Percentiles rank a stretch among this genome's conserved stretches.
phyloP scores from a whole-genome alignment of 2,888 invertebrate genomes.

The Philereme transversata region DNA sequence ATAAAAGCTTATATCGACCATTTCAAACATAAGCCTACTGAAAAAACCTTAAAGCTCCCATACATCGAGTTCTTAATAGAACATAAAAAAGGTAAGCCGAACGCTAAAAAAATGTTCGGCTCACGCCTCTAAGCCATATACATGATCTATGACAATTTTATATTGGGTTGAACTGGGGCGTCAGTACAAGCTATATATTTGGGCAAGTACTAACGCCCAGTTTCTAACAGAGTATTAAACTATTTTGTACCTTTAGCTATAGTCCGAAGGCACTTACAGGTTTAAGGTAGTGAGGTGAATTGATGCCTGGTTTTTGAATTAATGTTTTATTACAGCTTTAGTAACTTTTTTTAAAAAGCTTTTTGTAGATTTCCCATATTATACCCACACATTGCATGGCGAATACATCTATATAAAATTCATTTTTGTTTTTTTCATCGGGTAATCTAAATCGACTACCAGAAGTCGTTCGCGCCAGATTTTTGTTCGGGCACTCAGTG shows the following conservation, averaged over 20 bases:
- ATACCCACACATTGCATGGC: too few relatives aligned
- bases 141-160: slow-evolving; percentile 51
- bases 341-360: too few relatives aligned
- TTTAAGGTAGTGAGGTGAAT: neutral
- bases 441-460: too few relatives aligned
- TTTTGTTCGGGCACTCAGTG: too few relatives aligned
- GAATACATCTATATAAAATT: too few relatives aligned
- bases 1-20: neutral
- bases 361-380: too few relatives aligned
- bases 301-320: neutral
- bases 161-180: slow-evolving; percentile 57
- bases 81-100: slow-evolving; percentile 34
- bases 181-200: slow-evolving; percentile 63
- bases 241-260: neutral
- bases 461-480: too few relatives aligned
- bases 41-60: slow-evolving; percentile 16
- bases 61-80: slow-evolving; percentile 29
- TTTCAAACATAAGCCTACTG: slow-evolving; percentile 7
- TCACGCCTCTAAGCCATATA: slow-evolving; percentile 36
- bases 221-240: slow-evolving; percentile 25
- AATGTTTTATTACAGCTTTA: too few relatives aligned
- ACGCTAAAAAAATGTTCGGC: slow-evolving; percentile 32
- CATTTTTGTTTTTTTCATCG: too few relatives aligned
- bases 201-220: slow-evolving; percentile 56
- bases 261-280: neutral